Evolutionary conservation across 2,888 invertebrate genomes (phyloP), one percentile per base, ranked within the genome.

Genomic region (Conus canariensis): DNA sequence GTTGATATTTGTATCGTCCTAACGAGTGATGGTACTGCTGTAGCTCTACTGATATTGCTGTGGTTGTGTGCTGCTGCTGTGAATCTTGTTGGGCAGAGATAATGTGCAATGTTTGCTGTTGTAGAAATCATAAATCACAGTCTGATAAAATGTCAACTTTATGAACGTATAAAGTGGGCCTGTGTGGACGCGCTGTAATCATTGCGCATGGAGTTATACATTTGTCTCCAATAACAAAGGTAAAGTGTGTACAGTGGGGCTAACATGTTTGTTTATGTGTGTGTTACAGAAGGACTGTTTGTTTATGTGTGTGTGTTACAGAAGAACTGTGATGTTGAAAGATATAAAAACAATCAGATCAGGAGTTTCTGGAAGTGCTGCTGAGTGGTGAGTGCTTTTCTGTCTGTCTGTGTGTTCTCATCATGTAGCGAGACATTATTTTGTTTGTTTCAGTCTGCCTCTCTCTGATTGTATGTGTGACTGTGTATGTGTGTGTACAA

Each of bases 361-460:
- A 88, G 90, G 91, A 92, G 83, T 88, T 91, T 85, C 25, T 92
- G 83, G 92, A 92, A 58, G 60, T 85, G 30, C 60, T 88, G n/a
- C 45, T 91, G 10, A 88, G 58, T 89, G 89, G 90, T 91, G 80
- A 90, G 82, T 83, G 22, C 12, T 10, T 77, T 30, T 30, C 77
- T 77, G 77, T 77, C 12, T 77, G 77, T 74, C 70, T 19, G 19
- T 19, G 0, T 74, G 70, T 22, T 22, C 45, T 45, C 45, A 45
- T 45, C 45, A 45, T 45, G 3, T 45, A 45, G 45, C 45, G 45
- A 45, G 45, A 45, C n/a, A 8, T 77, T 30, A 25, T 8, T 77
- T 8, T 30, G 30, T 77, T 10, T 77, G 77, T 16, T 10, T 77
- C 30, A 9, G 16, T 77, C 10, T 30, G 5, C 25, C 16, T 30